A percentile compares a stretch with the other conserved stretches of the same genome.
phyloP scores from a whole-genome alignment of 2,888 invertebrate species.

The Eueremaeus valkanovi region DNA sequence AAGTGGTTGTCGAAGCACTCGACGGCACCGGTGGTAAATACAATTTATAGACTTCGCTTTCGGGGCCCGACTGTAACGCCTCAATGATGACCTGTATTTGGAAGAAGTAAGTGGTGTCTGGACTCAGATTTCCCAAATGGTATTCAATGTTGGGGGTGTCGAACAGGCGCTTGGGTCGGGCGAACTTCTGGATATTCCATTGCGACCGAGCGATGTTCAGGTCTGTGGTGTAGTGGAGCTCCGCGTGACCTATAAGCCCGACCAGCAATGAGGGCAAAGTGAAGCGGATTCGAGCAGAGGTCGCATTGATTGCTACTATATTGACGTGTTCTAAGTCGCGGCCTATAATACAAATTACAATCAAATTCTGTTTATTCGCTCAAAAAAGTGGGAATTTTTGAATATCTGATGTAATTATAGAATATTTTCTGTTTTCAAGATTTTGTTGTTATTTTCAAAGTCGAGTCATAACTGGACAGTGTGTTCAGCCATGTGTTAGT shows the following conservation, averaged over 20 bases:
- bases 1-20: conserved; percentile 49
- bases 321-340: conserved; percentile 48
- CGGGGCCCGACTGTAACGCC: conserved; percentile 70
- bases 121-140: conserved; percentile 68
- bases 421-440: not conserved
- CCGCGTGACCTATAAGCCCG: conserved; percentile 79
- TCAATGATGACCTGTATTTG: conserved; percentile 73
- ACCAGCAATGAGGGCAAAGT: conserved; percentile 76
- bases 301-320: conserved; percentile 66
- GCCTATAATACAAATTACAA: conserved; percentile 45
- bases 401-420: no score
- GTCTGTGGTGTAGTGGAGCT: conserved; percentile 73
- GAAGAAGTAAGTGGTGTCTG: conserved; percentile 75
- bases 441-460: not conserved
- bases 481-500: not conserved
- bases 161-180: conserved; percentile 77
- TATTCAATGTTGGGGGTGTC: conserved; percentile 81
- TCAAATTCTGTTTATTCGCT: no score
- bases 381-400: no score
- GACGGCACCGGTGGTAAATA: conserved; percentile 57
- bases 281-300: conserved; percentile 74
- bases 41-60: conserved; percentile 70
- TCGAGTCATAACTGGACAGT: not conserved
- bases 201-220: conserved; percentile 49
- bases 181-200: conserved; percentile 81